Evolutionary conservation across 2,888 invertebrate species (phyloP).

Genomic region (Caenorhabditis sp.): DNA sequence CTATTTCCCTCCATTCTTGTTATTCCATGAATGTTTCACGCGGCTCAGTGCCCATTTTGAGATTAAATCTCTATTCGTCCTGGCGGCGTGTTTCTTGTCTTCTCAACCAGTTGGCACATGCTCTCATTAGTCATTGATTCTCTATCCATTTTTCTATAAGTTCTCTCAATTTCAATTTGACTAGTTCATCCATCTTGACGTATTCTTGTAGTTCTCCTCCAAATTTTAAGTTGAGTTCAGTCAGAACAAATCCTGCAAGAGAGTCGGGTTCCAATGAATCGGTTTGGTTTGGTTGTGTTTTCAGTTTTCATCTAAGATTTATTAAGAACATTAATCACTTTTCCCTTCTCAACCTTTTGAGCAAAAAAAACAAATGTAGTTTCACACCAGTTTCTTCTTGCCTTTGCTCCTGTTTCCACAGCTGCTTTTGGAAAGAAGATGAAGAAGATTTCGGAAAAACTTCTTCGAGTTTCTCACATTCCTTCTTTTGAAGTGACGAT

Average conservation of each 20-base stretch:
- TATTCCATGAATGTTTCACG: constrained; percentile 41
- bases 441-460: too few relatives aligned
- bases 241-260: too few relatives aligned
- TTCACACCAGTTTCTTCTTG: neutral
- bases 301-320: constrained; percentile 54
- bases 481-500: neutral
- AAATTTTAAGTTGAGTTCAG: too few relatives aligned
- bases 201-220: constrained; percentile 13
- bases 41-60: constrained; percentile 42
- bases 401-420: neutral
- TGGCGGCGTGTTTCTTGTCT: neutral
- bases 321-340: constrained; percentile 49
- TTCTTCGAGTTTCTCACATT: constrained; percentile 1
- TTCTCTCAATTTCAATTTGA: neutral
- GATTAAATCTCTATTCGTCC: constrained; percentile 47
- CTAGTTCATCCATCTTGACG: constrained; percentile 20
- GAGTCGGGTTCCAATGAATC: too few relatives aligned
- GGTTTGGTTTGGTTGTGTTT: neutral
- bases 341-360: constrained; percentile 13
- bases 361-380: constrained; percentile 12
- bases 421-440: neutral
- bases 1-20: neutral
- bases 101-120: neutral
- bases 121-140: neutral
- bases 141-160: neutral